phyloP scores from a whole-genome alignment of 2,888 invertebrate species.

The Ormia ochracea region DNA sequence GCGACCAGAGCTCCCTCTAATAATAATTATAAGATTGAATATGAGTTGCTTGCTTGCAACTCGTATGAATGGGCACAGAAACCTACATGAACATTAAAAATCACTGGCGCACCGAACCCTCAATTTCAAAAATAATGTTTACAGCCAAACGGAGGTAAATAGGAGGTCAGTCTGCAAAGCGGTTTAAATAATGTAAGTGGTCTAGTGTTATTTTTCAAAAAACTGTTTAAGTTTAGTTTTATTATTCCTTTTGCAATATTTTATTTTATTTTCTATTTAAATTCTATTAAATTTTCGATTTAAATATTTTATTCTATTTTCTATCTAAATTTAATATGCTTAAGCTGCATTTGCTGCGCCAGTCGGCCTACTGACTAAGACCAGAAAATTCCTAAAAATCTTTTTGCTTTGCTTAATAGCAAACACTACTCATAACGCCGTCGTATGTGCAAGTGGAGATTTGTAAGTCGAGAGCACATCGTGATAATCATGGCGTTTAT shows the following conservation, averaged over 20 bases:
- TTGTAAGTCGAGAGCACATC: conserved; percentile 19
- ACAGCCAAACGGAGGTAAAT: neutral
- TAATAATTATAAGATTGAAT: conserved; percentile 32
- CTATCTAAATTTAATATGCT: too few species aligned
- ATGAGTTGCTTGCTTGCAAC: conserved; percentile 14
- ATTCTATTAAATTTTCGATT: too few species aligned
- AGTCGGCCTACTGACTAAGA: too few species aligned
- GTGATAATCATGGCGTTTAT: conserved; percentile 63
- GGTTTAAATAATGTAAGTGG: neutral
- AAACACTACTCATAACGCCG: neutral
- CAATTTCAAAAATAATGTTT: conserved; percentile 45
- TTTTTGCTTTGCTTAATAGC: neutral
- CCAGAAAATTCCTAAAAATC: too few species aligned
- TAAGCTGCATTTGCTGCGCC: too few species aligned
- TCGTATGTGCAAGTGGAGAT: neutral
- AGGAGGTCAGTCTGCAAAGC: neutral
- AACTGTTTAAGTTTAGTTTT: too few species aligned
- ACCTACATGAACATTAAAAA: conserved; percentile 40
- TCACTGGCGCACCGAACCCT: conserved; percentile 35
- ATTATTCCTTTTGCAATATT: too few species aligned
- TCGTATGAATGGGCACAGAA: neutral
- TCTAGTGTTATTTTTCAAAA: too few species aligned
- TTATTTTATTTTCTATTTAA: too few species aligned
- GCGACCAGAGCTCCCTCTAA: conserved; percentile 39
- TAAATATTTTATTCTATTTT: too few species aligned